Base-by-base conservation (phyloP, 2,113 vertebrate species). In the Mandrillus leucophaeus region DNA sequence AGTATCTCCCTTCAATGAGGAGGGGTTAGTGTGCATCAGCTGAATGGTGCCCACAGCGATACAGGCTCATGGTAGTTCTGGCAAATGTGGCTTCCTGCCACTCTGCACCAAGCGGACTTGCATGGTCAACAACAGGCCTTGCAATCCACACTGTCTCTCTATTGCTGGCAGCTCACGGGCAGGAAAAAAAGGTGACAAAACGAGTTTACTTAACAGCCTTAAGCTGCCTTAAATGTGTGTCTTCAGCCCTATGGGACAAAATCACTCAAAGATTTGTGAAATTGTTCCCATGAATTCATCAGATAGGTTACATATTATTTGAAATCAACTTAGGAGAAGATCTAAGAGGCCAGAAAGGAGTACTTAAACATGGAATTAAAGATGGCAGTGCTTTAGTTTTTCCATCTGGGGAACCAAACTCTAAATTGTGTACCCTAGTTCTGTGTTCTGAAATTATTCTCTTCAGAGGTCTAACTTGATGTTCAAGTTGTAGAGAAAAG, bases 311-410 rank as follows among this genome's bases (percentile, higher is more conserved):
- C 97, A 89, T 98, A 98, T 99, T 98, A 98, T 98, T 98, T 98
- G 92, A 98, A 99, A 98, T 70, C 90, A 98, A 97, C 98, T 99
- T 98, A 98, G 92, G 95, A 98, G 96, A 98, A 97, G 52, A 98
- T 98, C 97, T 95, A 93, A 97, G 43, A 98, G 38, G 66, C 84
- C 97, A 97, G 98, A 98, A 98, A 99, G 96, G 94, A 86, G 97
- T 98, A 86, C 97, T 98, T 98, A 79, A 83, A 72, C 88, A 70
- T 96, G 25, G 96, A 90, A 96, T 96, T 98, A 98, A 98, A 98
- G 94, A 98, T 98, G 98, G 98, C 98, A 99, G 98, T 99, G 96
- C 98, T 99, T 99, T 98, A 97, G 95, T 97, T 99, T 99, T 99
- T 99, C 98, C 98, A 98, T 98, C 98, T 98, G 96, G 97, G 95